Conservation (phyloP, 2,113 vertebrate species). For the Podarcis muralis region DNA sequence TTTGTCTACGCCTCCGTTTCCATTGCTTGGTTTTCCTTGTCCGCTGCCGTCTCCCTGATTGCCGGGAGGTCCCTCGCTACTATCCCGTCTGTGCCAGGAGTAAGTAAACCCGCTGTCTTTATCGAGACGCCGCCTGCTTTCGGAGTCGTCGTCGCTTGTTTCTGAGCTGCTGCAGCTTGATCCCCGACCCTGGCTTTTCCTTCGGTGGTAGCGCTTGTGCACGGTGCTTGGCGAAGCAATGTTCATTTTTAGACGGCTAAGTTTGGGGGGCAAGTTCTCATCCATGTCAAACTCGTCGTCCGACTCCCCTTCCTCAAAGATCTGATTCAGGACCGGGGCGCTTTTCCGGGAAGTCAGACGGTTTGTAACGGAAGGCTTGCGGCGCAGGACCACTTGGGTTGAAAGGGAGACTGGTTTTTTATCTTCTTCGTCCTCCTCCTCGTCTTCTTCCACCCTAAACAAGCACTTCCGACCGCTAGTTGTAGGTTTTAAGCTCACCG, state of each 20-base stretch:
- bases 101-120: conserved; percentile 90
- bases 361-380: conserved; percentile 94
- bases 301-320: conserved; percentile 95
- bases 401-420: conserved; percentile 85
- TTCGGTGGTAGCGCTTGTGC: conserved; percentile 90
- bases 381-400: conserved; percentile 89
- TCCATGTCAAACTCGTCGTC: conserved; percentile 96
- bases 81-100: conserved; percentile 91
- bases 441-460: conserved; percentile 94
- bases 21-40: conserved; percentile 81
- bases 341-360: conserved; percentile 94
- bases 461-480: conserved; percentile 87
- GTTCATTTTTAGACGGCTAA: conserved; percentile 95
- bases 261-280: conserved; percentile 92
- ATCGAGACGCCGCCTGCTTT: conserved; percentile 91
- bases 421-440: conserved; percentile 95
- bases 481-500: conserved; percentile 72
- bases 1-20: conserved; percentile 78
- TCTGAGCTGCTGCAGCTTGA: conserved; percentile 97
- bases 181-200: conserved; percentile 94
- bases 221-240: conserved; percentile 89
- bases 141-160: conserved; percentile 95
- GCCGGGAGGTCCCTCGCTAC: conserved; percentile 92
- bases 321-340: conserved; percentile 95
- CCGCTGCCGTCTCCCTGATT: conserved; percentile 86